Percentiles rank a stretch among this genome's conserved stretches.
phyloP scores from a whole-genome alignment of 2,797 vertebrate genomes.

The Acipenser oxyrinchus region DNA sequence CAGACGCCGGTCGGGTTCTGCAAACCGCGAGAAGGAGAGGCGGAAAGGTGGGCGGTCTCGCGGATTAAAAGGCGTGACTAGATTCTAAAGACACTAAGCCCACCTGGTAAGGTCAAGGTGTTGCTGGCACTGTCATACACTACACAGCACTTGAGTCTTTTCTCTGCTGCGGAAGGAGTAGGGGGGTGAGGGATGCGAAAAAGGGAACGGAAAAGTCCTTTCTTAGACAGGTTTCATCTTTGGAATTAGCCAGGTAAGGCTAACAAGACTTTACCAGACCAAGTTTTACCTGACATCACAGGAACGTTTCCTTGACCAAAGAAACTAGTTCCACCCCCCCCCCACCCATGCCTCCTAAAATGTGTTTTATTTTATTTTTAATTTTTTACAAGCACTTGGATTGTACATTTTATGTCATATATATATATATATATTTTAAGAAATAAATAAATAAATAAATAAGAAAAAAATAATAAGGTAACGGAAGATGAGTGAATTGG shows the following conservation, averaged over 20 bases:
- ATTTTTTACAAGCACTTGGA: slow-evolving; percentile 63
- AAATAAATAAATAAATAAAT: slow-evolving; percentile 43
- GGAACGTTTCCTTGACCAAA: slow-evolving; percentile 64
- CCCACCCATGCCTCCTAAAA: slow-evolving; percentile 39
- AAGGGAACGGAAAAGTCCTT: slow-evolving; percentile 36
- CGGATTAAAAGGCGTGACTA: too few species aligned
- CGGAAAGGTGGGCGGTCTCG: too few species aligned
- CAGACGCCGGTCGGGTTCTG: neutral
- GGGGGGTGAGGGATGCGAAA: slow-evolving; percentile 35
- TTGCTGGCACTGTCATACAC: too few species aligned
- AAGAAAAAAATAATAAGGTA: slow-evolving; percentile 45
- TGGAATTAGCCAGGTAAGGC: neutral
- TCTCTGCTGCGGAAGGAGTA: slow-evolving; percentile 19
- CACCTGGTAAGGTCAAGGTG: neutral
- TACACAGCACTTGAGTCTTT: too few species aligned
- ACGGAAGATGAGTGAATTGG: slow-evolving; percentile 9
- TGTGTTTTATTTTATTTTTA: slow-evolving; percentile 28
- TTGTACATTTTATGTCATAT: slow-evolving; percentile 64
- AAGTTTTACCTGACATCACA: slow-evolving; percentile 36
- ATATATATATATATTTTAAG: slow-evolving; percentile 74
- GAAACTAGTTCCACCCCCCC: slow-evolving; percentile 60
- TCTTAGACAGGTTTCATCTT: neutral
- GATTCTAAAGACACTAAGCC: neutral
- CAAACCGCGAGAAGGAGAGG: slow-evolving; percentile 7
- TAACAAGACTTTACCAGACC: neutral